These are phyloP conservation scores for Machimus rusticus DNA, from an alignment of 2,888 invertebrate species.

Conservation along the genomic window DNA sequence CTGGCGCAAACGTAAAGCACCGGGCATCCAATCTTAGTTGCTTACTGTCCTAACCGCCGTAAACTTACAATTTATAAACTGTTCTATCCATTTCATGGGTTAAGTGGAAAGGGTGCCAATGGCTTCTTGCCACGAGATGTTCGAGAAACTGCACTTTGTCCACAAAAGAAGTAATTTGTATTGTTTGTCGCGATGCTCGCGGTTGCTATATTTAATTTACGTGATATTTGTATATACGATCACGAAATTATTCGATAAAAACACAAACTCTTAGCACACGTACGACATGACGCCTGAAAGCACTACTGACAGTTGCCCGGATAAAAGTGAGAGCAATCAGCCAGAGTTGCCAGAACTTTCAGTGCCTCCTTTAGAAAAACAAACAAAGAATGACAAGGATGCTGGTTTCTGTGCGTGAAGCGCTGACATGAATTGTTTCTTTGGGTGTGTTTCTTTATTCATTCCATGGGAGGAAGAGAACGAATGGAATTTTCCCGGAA, in stretches of 20 bases:
- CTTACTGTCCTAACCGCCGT: background rate
- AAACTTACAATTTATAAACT: background rate
- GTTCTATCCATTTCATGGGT: conserved; percentile 8
- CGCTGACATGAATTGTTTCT: too few species aligned
- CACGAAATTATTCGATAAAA: conserved; percentile 14
- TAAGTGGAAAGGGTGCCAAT: background rate
- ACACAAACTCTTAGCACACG: background rate
- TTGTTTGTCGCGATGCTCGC: background rate
- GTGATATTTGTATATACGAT: conserved; percentile 5
- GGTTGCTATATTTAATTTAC: conserved; percentile 3
- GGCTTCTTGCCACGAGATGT: background rate
- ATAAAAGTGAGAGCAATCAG: background rate
- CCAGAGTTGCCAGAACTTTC: too few species aligned
- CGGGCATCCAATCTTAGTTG: background rate
- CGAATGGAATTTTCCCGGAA: too few species aligned
- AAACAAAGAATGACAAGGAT: too few species aligned
- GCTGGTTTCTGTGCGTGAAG: too few species aligned
- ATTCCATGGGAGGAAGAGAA: too few species aligned
- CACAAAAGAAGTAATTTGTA: background rate
- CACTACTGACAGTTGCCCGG: background rate
- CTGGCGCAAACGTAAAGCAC: too few species aligned
- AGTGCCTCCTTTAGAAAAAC: too few species aligned
- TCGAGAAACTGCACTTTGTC: background rate
- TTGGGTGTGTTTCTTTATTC: too few species aligned
- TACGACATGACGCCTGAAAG: conserved; percentile 23